Evolutionary conservation across 64 coral and sea anemone genomes (phyloP), one percentile per base, ranked within the genome.

Genomic region (Montipora cactus): DNA sequence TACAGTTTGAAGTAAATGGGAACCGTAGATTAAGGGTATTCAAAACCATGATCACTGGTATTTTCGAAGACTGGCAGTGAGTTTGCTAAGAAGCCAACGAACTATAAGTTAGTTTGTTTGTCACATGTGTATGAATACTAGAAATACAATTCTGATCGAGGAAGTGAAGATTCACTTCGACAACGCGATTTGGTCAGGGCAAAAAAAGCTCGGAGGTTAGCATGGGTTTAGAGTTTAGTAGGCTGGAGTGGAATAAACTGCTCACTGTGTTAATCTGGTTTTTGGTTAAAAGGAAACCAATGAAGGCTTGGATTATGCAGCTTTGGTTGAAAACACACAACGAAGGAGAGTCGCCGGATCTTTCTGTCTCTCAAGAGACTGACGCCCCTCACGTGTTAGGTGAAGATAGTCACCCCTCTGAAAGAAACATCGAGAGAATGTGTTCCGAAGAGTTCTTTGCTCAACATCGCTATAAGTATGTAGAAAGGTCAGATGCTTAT

Each of bases 241-340:
- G 52, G 10, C 52, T 55, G 10, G 37, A 76, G 37, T 37, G 37
- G 37, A 28, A 28, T 28, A 28, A 28, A 28, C 6, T 76, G 12
- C 20, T 5, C 12, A 18, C 18, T 10, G 3, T 78, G 7, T 37
- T 76, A 21, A 79, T 37, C 37, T 37, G 37, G 0, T 37, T 6
- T 15, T 79, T 15, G 59, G 0, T 62, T 45, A 10, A 61, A 9
- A 84, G 81, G 59, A 16, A 67, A 7, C 81, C 81, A 84, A 84
- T 84, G 81, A 18, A 68, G 59, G 66, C 81, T 5, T 84, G 81
- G 81, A 84, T 84, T 7, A 84, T 84, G 81, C 8, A 46, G 16
- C 5, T 16, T 4, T 84, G 81, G 81, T 16, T 47, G 6, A 1
- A 67, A 84, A 67, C 6, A 46, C 81, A 84, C 44, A 62, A 84